Base-by-base conservation (phyloP, 2,888 invertebrate species). In the Acanthosepion pharaonis region DNA sequence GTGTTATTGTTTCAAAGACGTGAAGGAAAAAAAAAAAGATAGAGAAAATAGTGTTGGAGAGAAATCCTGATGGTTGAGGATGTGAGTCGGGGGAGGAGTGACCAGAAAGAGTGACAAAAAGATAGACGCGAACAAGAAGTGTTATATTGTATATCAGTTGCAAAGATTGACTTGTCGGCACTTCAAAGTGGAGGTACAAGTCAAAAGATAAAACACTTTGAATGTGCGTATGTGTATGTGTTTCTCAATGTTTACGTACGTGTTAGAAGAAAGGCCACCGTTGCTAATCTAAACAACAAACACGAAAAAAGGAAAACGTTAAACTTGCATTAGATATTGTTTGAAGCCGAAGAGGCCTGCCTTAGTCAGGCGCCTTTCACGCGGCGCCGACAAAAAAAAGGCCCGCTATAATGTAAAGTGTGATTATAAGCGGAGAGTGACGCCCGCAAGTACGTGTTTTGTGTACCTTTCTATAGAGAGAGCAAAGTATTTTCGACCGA, bases 251-350 rank as follows among this genome's bases (percentile, higher is more conserved):
- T n/a, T n/a, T 28, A 18, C 18, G 9, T 78, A n/a, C 18, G 8
- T 78, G 78, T 33, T n/a, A 78, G 78, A 78, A n/a, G 59, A 23
- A 59, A 59, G 23, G 23, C 23, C 59, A 6, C 59, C 23, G 59
- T 23, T 59, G n/a, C n/a, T 78, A 78, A 78, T 78, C 78, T 78
- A 78, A 78, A 78, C 78, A n/a, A 78, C 78, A 78, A 78, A 78
- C 78, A 78, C 78, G 78, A 78, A 78, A n/a, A 78, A 78, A 78
- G 15, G n/a, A 33, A n/a, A 78, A 78, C n/a, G 78, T 78, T n/a
- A 78, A 78, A 78, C 78, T 78, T 78, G 78, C 78, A 78, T 78
- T 78, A 78, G 33, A 78, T n/a, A 33, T 78, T 33, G n/a, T 78
- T 78, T 78, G 78, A 78, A 78, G n/a, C 33, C 5, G 42, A 15